Evolutionary conservation across 2,888 invertebrate species (phyloP).

Genomic region (Drosophila melanosoma): DNA sequence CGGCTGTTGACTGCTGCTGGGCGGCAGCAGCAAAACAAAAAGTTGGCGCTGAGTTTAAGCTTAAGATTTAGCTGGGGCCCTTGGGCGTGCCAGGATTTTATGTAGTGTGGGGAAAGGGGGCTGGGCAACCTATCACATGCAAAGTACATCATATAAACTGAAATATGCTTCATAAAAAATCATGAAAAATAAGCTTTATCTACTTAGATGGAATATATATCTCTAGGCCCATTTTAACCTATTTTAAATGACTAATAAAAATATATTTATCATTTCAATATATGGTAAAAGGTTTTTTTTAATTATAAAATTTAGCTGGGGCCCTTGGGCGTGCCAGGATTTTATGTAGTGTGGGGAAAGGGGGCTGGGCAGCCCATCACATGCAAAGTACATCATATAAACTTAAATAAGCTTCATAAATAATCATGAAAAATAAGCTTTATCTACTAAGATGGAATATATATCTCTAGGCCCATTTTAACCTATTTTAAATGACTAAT

Average conservation of each 20-base stretch:
- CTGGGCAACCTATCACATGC: not conserved
- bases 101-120: not conserved
- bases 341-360: not conserved
- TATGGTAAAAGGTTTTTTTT: too few species aligned
- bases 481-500: not conserved
- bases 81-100: conserved; percentile 3
- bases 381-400: not conserved
- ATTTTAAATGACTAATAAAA: not conserved
- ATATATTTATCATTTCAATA: not conserved
- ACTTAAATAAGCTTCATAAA: not conserved
- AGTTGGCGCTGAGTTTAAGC: conserved; percentile 25
- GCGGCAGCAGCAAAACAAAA: conserved; percentile 17
- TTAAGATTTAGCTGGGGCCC: conserved; percentile 2
- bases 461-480: not conserved
- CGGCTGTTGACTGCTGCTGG: conserved; percentile 31
- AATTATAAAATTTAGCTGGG: not conserved
- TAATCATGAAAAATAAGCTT: not conserved
- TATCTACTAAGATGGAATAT: not conserved
- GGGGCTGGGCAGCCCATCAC: not conserved
- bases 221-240: not conserved
- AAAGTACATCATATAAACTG: not conserved
- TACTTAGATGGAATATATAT: not conserved
- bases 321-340: conserved; percentile 1
- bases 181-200: not conserved
- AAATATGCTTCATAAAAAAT: not conserved